Evolutionary conservation across 92 coral and sea anemone genomes (phyloP).

Genomic region (Zoanthus solanderi): DNA sequence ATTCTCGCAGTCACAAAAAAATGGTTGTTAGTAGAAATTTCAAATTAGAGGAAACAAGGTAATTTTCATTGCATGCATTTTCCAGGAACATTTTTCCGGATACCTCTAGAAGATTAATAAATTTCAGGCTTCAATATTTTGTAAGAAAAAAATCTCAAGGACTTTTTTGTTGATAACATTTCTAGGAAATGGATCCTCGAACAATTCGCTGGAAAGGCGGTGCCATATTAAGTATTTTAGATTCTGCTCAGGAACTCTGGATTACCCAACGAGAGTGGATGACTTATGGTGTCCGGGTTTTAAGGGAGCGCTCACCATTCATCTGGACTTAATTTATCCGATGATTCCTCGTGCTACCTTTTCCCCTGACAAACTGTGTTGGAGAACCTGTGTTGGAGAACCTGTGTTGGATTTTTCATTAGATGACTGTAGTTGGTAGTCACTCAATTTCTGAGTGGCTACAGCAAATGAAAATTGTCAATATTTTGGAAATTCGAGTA

Average conservation of each 20-base stretch:
- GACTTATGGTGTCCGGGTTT: conserved; percentile 87
- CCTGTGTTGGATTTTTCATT: neutral
- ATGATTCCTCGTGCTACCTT: neutral
- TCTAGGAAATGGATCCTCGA: conserved; percentile 97
- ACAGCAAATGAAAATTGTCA: neutral
- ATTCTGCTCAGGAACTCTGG: conserved; percentile 98
- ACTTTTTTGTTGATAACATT: neutral
- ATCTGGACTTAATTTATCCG: conserved; percentile 73
- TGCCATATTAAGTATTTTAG: conserved; percentile 92
- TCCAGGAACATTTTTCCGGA: too few species aligned
- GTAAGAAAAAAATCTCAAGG: too few species aligned
- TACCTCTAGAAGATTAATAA: too few species aligned
- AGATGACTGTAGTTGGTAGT: neutral
- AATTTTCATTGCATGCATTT: too few species aligned
- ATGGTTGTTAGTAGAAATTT: too few species aligned
- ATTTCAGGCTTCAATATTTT: too few species aligned
- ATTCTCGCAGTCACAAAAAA: too few species aligned
- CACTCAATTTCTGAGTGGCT: neutral
- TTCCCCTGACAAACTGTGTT: neutral
- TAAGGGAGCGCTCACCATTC: conserved; percentile 91
- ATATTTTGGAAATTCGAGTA: too few species aligned
- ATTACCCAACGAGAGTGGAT: conserved; percentile 94
- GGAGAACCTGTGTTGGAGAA: neutral
- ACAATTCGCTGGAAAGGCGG: conserved; percentile 99
- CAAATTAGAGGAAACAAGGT: too few species aligned